Percentiles rank a stretch among this genome's conserved stretches.
These are phyloP conservation scores for Hydrozoanthus tunicans DNA, from an alignment of 64 coral and sea anemone species.

Conservation along the genomic window DNA sequence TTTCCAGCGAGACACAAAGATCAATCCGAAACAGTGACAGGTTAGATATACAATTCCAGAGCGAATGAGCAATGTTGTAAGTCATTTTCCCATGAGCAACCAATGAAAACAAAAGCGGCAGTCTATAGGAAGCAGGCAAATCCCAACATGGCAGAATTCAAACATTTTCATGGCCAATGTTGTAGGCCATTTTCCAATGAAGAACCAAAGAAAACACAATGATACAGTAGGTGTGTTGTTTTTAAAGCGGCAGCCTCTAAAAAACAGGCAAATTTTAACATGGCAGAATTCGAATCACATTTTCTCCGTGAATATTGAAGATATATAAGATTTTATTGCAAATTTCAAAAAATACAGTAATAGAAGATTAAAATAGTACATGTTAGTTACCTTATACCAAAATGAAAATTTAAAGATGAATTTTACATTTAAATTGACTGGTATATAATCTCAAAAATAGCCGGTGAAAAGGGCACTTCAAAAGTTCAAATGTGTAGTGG, in stretches of 20 bases:
- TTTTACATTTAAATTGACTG: neutral
- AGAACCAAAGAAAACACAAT: no score
- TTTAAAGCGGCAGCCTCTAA: no score
- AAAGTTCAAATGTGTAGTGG: no score
- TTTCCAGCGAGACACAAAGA: slow-evolving; percentile 4
- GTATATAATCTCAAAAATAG: no score
- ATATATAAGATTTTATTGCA: neutral
- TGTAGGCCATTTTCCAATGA: no score
- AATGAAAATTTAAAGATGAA: neutral
- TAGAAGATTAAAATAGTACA: neutral
- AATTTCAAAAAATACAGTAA: neutral
- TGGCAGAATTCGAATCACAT: no score
- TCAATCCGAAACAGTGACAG: neutral
- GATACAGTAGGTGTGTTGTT: no score
- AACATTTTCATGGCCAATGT: neutral
- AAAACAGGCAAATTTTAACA: no score
- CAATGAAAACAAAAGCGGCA: slow-evolving; percentile 25
- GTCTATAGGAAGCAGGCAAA: slow-evolving; percentile 18
- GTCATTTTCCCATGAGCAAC: neutral
- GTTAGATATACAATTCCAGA: slow-evolving; percentile 17
- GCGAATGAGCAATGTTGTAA: slow-evolving; percentile 4
- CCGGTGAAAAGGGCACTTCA: no score
- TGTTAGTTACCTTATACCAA: no score
- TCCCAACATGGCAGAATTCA: neutral
- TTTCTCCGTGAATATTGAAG: no score